Base-by-base conservation (phyloP, 2,888 invertebrate species). In the Endomychus coccineus region DNA sequence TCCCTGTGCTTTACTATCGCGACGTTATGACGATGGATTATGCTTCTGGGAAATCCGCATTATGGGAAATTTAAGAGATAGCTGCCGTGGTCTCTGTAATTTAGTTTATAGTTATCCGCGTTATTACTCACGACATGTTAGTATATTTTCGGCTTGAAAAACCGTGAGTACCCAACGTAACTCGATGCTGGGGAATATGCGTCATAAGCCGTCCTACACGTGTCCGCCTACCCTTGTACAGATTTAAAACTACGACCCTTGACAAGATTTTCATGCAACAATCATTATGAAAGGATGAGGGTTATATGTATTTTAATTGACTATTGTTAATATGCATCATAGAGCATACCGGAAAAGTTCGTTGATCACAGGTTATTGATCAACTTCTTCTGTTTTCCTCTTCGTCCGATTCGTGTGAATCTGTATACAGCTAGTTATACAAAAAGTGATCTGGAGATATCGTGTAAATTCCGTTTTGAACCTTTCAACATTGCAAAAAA, bases 301-400 rank as follows among this genome's bases (percentile, higher is more conserved):
- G 52, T 51, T 51, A 50, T 49, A 51, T n/a, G n/a, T 50, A 49
- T 51, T 48, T 48, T 54, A 54, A 54, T 54, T 52, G 54, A 50
- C 50, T 44, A 54, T 54, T 54, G 54, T 54, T 45, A 46, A 50
- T 54, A 50, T 54, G 46, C 50, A 45, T 46, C 49, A 16, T 42
- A 43, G 42, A 43, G 44, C 43, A 44, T 46, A 43, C 42, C 44
- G 35, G 40, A 29, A 36, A 38, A 39, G 42, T 44, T 45, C 17
- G 25, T 30, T 9, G 30, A 36, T 30, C 30, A 25, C n/a, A n/a
- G n/a, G n/a, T n/a, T n/a, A n/a, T n/a, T n/a, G n/a, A n/a, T n/a
- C n/a, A n/a, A n/a, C n/a, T n/a, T n/a, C n/a, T n/a, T n/a, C n/a
- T n/a, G n/a, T n/a, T n/a, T n/a, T n/a, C n/a, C n/a, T n/a, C n/a